Base-by-base conservation (phyloP, 2,113 vertebrate species). In the Dicaeum eximium region DNA sequence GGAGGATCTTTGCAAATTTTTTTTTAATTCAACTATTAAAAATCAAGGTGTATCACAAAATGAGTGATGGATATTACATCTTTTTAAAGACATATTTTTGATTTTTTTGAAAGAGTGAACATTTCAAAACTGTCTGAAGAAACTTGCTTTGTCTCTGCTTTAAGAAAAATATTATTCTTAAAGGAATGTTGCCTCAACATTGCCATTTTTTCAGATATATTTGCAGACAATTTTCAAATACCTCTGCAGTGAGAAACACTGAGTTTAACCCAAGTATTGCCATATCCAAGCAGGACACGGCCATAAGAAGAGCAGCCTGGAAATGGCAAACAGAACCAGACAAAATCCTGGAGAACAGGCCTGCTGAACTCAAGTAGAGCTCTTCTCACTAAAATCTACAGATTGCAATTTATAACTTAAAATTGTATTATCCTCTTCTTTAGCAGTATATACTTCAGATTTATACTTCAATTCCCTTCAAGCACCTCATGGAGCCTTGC, bases 391-490 rank as follows among this genome's bases (percentile, higher is more conserved):
- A 48, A 84, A 89, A 91, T 75, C 77, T 72, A 40, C 15, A 64
- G 33, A 60, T 30, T 37, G 6, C 9, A 20, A 75, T 57, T 90
- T 67, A 40, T 31, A 53, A 61, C 40, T 72, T 87, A 24, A 86
- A 94, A 67, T 17, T 44, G 6, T 13, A 56, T 84, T 79, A 67
- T 42, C 50, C 7, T 31, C 30, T 57, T 94, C 38, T 70, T 73
- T 84, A 83, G 7, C 20, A 33, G 38, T 38, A 38, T 38, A 38
- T 38, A 38, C 38, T 38, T 38, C 38, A 38, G 66, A 92, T 86
- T 90, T 88, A 67, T 77, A 28, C 45, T 66, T 88, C 44, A 72
- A 7, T 86, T 84, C 38, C 35, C 45, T 67, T 73, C 81, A 58
- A 69, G 33, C 6, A 8, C 16, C 17, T 54, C n/a, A 16, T 0